These are phyloP conservation scores for Cyphomyrmex costatus DNA, from an alignment of 1,140 invertebrate species.

Conservation along the genomic window DNA sequence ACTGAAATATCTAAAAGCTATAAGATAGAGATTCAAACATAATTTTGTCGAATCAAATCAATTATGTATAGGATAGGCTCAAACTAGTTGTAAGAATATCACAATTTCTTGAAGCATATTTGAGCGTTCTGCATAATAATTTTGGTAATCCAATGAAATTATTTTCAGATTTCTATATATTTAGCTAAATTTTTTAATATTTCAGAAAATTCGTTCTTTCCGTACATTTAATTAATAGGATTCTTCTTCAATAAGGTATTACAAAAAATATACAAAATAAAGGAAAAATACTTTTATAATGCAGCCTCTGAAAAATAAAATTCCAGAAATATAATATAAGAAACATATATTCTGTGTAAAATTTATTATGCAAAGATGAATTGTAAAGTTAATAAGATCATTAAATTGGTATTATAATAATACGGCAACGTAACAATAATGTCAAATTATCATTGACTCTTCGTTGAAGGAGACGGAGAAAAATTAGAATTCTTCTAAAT, in stretches of 20 bases:
- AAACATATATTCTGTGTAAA: neutral
- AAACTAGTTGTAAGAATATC: too few relatives aligned
- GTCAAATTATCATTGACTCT: neutral
- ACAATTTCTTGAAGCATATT: too few relatives aligned
- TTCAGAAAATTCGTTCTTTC: too few relatives aligned
- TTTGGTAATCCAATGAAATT: too few relatives aligned
- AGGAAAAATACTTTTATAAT: neutral
- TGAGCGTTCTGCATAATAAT: too few relatives aligned
- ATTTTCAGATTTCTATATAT: too few relatives aligned
- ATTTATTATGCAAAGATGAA: neutral
- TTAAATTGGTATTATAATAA: neutral
- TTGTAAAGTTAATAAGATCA: neutral
- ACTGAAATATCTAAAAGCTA: too few relatives aligned
- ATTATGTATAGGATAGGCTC: too few relatives aligned
- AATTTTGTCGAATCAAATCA: too few relatives aligned
- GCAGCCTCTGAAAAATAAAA: neutral
- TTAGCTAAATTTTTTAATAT: too few relatives aligned
- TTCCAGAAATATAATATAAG: neutral
- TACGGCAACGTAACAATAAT: neutral
- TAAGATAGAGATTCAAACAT: too few relatives aligned
- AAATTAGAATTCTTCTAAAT: constrained; percentile 13
- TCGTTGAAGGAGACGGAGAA: neutral
- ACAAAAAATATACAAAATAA: neutral
- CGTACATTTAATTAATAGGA: neutral
- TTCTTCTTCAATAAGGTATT: neutral